Evolutionary conservation across 2,113 vertebrate species (phyloP), one percentile per base, ranked within the genome.

Genomic region (Alaudala cheleensis): DNA sequence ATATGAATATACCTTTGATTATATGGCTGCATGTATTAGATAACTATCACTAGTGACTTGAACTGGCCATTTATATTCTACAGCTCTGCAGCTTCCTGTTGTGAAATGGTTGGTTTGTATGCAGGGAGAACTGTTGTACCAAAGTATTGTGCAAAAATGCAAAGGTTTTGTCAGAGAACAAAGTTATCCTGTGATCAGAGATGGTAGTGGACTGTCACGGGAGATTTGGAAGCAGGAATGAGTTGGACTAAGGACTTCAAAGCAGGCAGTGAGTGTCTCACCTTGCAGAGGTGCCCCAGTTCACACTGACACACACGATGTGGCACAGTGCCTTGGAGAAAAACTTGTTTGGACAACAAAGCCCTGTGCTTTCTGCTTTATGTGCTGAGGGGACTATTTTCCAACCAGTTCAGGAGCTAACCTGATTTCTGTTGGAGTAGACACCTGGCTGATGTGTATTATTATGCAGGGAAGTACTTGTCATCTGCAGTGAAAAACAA

Each of bases 291-390:
- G 5, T 66, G 42, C 15, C 47, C 16, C 21, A 58, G 69, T 37
- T 78, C 16, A 42, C 14, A 1, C 11, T 66, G 44, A 9, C 44
- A 18, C 13, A 23, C 0, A 0, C 11, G 37, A 25, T 33, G 23
- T 22, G 39, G 11, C 65, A 20, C 19, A 31, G n/a, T 40, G 70
- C 40, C 61, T 85, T 53, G 44, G 51, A 66, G 29, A 78, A 84
- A 58, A 81, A 9, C 31, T 42, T 10, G 4, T 70, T 58, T 81
- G 64, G 71, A 44, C 49, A 76, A 31, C 24, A 72, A 60, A 88
- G 9, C 6, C 18, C 89, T 60, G 29, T 47, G 19, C 21, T 86
- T 78, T 70, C 47, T 84, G 22, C 49, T 83, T 64, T 3, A 54
- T 86, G 7, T 42, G 54, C 77, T 1, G 1, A 39, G 22, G 45